Evolutionary conservation across 2,797 vertebrate genomes (phyloP).

Genomic region (Gymnoscopelus braueri): DNA sequence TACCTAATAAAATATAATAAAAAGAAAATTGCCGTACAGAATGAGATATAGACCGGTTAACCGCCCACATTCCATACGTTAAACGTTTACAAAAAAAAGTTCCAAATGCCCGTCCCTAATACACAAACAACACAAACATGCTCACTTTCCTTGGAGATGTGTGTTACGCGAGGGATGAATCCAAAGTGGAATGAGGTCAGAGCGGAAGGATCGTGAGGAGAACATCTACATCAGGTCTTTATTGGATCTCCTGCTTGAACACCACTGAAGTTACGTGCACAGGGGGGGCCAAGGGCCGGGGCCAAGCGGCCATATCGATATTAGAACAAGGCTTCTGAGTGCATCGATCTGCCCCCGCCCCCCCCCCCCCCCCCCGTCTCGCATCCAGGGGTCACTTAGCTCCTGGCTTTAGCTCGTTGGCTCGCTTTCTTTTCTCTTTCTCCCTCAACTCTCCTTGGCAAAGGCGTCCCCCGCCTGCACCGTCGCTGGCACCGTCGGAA

Average conservation of each 20-base stretch:
- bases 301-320: neutral
- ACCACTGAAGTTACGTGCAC: constrained; percentile 1
- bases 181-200: constrained; percentile 1
- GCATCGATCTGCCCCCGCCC: neutral
- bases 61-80: too few relatives aligned
- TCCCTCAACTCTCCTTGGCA: constrained; percentile 17
- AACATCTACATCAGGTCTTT: neutral
- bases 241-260: constrained; percentile 4
- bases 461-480: neutral
- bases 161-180: neutral
- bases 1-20: too few relatives aligned
- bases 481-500: constrained; percentile 26
- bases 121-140: too few relatives aligned
- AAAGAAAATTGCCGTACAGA: too few relatives aligned
- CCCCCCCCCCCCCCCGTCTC: neutral
- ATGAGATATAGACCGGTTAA: too few relatives aligned
- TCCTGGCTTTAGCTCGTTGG: constrained; percentile 23
- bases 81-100: too few relatives aligned
- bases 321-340: constrained; percentile 13
- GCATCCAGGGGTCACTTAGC: constrained; percentile 10
- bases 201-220: neutral
- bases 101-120: too few relatives aligned
- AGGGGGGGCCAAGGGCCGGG: neutral
- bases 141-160: too few relatives aligned
- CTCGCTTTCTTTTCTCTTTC: constrained; percentile 8